Evolutionary conservation across 2,113 vertebrate genomes (phyloP).

Genomic region (Myanophis thanlyinensis): DNA sequence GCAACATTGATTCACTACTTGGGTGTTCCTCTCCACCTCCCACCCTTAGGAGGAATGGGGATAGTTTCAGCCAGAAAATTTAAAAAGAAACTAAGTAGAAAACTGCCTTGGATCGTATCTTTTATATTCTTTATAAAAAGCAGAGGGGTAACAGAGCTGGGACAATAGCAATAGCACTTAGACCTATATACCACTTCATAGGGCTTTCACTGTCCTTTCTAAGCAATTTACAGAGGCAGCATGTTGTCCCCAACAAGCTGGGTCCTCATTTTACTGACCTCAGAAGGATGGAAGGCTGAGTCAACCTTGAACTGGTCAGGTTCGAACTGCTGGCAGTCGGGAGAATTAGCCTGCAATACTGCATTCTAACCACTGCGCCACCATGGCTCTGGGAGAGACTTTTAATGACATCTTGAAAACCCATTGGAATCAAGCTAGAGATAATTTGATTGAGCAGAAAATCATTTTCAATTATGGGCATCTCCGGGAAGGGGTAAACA

Average conservation of each 20-base stretch:
- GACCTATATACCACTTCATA: background rate
- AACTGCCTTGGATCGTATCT: background rate
- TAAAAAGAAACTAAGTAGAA: background rate
- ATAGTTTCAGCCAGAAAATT: background rate
- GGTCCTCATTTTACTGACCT: background rate
- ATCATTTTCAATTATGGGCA: background rate
- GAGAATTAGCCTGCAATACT: background rate
- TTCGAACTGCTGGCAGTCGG: background rate
- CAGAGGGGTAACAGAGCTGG: background rate
- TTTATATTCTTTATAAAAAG: background rate
- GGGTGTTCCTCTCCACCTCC: background rate
- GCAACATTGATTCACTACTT: background rate
- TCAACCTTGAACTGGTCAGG: background rate
- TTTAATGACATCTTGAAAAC: background rate
- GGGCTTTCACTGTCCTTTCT: background rate
- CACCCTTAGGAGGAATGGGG: background rate
- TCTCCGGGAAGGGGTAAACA: background rate
- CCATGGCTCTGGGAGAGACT: background rate
- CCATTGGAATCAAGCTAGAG: background rate
- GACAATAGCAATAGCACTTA: background rate
- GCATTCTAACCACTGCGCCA: too few relatives aligned
- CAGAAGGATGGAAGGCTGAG: background rate
- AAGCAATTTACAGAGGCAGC: background rate
- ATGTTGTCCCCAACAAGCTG: background rate
- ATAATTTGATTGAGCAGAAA: background rate